Conservation (phyloP, 35 echinoderm and acorn worm species). For the Apostichopus parvimensis region DNA sequence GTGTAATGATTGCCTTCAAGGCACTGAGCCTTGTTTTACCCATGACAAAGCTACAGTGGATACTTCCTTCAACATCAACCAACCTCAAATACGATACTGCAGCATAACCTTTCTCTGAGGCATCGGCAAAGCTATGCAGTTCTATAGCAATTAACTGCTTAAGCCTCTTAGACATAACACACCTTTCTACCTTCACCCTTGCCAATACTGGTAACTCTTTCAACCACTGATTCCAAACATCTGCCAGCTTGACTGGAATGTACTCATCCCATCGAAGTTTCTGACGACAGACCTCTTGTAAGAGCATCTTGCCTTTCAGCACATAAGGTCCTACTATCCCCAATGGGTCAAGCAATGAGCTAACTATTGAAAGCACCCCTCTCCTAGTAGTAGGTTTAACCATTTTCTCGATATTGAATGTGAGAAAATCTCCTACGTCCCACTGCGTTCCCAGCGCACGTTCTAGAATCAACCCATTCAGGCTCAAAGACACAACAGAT, state of each 20-base stretch:
- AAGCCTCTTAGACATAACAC: slow-evolving; percentile 16
- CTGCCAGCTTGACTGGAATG: background rate
- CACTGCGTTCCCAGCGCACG: slow-evolving; percentile 65
- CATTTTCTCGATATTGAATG: slow-evolving; percentile 32
- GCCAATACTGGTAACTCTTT: too few species aligned
- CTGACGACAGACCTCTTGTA: slow-evolving; percentile 33
- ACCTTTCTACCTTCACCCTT: too few species aligned
- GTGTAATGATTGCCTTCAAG: slow-evolving; percentile 42
- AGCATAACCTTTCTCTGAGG: slow-evolving; percentile 55
- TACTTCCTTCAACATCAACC: background rate
- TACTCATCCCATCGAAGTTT: slow-evolving; percentile 49
- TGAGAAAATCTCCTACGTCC: slow-evolving; percentile 54
- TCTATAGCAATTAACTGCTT: slow-evolving; percentile 51
- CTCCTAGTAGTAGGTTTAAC: slow-evolving; percentile 53
- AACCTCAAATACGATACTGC: slow-evolving; percentile 48
- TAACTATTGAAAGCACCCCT: slow-evolving; percentile 35
- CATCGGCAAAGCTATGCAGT: slow-evolving; percentile 55
- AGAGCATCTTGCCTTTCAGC: slow-evolving; percentile 17
- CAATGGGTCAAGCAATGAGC: slow-evolving; percentile 20
- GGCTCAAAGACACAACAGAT: slow-evolving; percentile 15
- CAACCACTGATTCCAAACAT: too few species aligned
- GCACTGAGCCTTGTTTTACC: slow-evolving; percentile 54
- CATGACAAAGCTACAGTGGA: background rate
- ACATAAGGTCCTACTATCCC: slow-evolving; percentile 38
- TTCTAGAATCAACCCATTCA: slow-evolving; percentile 56